Percentiles rank a stretch among this genome's conserved stretches.
Evolutionary conservation across 2,888 invertebrate genomes (phyloP).

Genomic region (Eristalis pertinax): DNA sequence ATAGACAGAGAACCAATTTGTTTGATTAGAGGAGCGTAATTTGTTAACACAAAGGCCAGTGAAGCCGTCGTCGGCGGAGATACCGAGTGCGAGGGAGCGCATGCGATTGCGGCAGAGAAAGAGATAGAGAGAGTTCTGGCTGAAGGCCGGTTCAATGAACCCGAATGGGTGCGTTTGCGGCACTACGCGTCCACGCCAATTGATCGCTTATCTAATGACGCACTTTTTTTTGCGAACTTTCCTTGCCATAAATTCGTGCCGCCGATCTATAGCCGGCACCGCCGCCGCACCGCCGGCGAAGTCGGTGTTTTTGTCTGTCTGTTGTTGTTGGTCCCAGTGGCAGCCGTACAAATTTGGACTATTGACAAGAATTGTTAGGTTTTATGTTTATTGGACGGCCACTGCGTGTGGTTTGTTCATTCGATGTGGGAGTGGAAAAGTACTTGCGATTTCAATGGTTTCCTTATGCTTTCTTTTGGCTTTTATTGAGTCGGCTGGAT

Average conservation of each 20-base stretch:
- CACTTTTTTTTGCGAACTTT: slow-evolving; percentile 31
- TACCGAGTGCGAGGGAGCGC: neutral
- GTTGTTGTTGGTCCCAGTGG: neutral
- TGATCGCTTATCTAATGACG: slow-evolving; percentile 23
- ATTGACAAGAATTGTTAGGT: neutral
- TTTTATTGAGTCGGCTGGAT: neutral
- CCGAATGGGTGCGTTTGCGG: slow-evolving; percentile 27
- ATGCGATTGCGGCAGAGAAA: neutral
- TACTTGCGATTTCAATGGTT: neutral
- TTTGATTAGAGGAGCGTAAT: slow-evolving; percentile 22
- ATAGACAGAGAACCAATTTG: slow-evolving; percentile 34
- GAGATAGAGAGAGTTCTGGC: neutral
- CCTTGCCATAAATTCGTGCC: slow-evolving; percentile 10
- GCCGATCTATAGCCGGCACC: neutral
- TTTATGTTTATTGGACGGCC: neutral
- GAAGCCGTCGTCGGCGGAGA: neutral
- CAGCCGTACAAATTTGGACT: neutral
- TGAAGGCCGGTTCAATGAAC: slow-evolving; percentile 31
- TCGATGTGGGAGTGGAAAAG: neutral
- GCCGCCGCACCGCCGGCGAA: no score
- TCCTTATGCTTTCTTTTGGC: neutral
- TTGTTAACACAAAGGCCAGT: slow-evolving; percentile 2
- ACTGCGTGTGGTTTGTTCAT: neutral
- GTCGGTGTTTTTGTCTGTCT: no score
- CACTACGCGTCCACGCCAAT: neutral